Base-by-base conservation (phyloP, 2,888 invertebrate genomes). In the Acholoe squamosa region DNA sequence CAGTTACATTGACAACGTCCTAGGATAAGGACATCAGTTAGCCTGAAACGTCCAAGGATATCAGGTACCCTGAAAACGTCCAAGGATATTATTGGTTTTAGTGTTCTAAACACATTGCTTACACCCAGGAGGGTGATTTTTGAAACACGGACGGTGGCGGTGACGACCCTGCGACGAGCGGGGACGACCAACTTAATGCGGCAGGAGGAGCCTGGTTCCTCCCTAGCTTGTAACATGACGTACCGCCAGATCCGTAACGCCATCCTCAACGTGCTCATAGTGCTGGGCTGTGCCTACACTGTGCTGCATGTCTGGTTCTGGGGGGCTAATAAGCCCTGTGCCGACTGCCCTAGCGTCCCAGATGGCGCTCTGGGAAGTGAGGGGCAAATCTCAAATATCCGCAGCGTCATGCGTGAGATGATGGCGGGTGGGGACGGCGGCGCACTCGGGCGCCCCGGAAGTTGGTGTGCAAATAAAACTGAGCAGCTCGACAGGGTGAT, bases 281-380 rank as follows among this genome's bases (percentile, higher is more conserved):
- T 86, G 31, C 52, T 86, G 56, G 86, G 86, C 19, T 86, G 86
- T 28, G 28, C 86, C 14, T 86, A 54, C 54, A 86, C 86, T 7
- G 86, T 86, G 52, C 86, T 86, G 16, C 86, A 86, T 28, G 86
- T 86, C 22, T 86, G 86, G 86, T 86, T 86, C 56, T 86, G 86
- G 86, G 86, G 86, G 16, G 12, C 56, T 0, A 0, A n/a, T 5
- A n/a, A 19, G 52, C 25, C 86, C 1, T 86, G 86, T 25, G 25
- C 86, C 28, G 86, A 56, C 56, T 86, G 86, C 56, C 43, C 43
- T 10, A 43, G 43, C 43, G 34, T 12, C 77, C 54, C 54, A 0
- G 54, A 7, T 7, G 86, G 54, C 14, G n/a, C 7, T 3, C n/a
- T n/a, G 12, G 33, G 33, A 0, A 3, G 54, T 25, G 84, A 14